Conservation (phyloP, 2,113 vertebrate species). For the Promerops cafer region DNA sequence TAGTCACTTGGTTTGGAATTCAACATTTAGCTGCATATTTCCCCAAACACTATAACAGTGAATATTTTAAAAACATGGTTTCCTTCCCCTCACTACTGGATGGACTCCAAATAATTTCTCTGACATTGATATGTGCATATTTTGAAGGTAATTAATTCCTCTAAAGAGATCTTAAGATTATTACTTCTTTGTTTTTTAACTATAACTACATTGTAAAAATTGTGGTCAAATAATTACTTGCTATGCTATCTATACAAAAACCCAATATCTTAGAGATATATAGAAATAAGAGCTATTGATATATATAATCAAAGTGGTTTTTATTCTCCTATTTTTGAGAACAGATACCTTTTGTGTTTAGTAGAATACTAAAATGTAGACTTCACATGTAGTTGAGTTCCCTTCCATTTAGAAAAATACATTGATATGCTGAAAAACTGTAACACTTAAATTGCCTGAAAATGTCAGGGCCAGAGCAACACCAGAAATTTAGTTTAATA, state of each 20-base stretch:
- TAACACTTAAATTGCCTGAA: not conserved
- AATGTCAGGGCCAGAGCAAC: conserved; percentile 41
- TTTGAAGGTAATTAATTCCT: not conserved
- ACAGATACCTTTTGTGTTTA: not conserved
- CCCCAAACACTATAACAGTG: not conserved
- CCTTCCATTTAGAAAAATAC: not conserved
- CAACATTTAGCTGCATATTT: not conserved
- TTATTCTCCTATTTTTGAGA: not conserved
- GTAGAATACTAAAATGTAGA: not conserved
- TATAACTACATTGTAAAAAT: not conserved
- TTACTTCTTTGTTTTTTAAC: not conserved
- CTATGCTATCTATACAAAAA: not conserved
- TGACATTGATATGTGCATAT: not conserved
- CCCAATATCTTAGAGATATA: not conserved
- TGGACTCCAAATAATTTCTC: not conserved
- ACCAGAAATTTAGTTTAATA: conserved; percentile 13
- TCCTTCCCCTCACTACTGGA: not conserved
- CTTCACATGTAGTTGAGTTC: not conserved
- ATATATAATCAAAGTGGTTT: not conserved
- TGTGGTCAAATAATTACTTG: not conserved
- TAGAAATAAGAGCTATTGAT: not conserved
- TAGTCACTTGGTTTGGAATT: not conserved
- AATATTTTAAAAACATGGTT: not conserved
- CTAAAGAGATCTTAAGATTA: not conserved
- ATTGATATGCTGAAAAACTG: not conserved